Evolutionary conservation across 2,888 invertebrate species (phyloP).

Genomic region (Yponomeuta malinellus): DNA sequence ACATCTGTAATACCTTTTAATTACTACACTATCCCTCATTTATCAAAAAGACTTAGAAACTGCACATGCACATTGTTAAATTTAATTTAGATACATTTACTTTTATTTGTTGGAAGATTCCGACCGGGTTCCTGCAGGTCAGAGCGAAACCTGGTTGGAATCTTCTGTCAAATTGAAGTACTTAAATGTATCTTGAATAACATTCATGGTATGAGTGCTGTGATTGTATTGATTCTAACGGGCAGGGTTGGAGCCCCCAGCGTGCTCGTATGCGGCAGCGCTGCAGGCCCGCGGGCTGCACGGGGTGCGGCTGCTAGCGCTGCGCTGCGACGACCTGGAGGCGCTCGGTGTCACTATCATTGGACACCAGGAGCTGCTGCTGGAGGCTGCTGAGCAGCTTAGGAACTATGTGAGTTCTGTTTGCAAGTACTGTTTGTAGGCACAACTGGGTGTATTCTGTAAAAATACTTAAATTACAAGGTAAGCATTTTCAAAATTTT

Average conservation of each 20-base stretch:
- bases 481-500: too few relatives aligned
- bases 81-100: too few relatives aligned
- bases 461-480: neutral
- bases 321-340: slow-evolving; percentile 92
- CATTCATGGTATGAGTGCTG: neutral
- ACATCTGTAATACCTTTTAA: too few relatives aligned
- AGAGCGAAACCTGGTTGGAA: too few relatives aligned
- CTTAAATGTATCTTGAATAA: neutral
- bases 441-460: neutral
- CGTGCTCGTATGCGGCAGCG: slow-evolving; percentile 86
- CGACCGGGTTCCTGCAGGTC: too few relatives aligned
- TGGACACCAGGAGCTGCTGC: slow-evolving; percentile 94
- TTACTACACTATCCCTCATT: too few relatives aligned
- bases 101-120: too few relatives aligned
- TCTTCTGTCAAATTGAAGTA: too few relatives aligned
- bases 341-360: slow-evolving; percentile 89
- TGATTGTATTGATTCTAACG: neutral
- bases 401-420: slow-evolving; percentile 85
- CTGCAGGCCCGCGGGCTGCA: slow-evolving; percentile 88
- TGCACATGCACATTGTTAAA: too few relatives aligned
- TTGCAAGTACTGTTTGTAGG: neutral
- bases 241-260: slow-evolving; percentile 85
- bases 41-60: too few relatives aligned
- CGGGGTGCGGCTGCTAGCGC: slow-evolving; percentile 87
- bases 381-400: slow-evolving; percentile 94